These are phyloP conservation scores for Dicyrtomina minuta DNA, from an alignment of 2,888 invertebrate genomes.

Conservation along the genomic window DNA sequence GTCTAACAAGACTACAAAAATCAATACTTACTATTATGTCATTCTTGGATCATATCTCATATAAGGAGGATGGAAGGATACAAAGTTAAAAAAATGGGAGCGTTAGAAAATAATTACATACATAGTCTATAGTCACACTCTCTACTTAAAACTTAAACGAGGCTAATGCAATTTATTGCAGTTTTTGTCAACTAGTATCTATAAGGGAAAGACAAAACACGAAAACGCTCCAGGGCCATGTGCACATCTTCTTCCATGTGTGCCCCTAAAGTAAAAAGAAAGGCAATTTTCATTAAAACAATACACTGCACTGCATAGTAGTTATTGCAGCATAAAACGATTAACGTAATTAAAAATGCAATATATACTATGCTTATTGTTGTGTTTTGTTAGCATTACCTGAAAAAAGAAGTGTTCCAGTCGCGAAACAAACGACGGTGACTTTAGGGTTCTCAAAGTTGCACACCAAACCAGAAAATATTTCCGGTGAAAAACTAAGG, in stretches of 20 bases:
- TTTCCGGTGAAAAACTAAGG: background rate
- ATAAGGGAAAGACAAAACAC: background rate
- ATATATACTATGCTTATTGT: too few species aligned
- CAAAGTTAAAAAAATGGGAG: too few species aligned
- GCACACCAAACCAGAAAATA: conserved; percentile 11
- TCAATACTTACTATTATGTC: too few species aligned
- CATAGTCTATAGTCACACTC: too few species aligned
- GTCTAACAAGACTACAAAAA: too few species aligned
- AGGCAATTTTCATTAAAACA: background rate
- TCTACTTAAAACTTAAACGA: too few species aligned
- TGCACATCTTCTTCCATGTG: conserved; percentile 10
- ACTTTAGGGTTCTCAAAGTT: conserved; percentile 11
- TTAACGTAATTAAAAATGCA: background rate
- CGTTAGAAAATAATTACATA: too few species aligned
- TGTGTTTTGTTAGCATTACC: background rate
- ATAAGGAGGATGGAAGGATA: too few species aligned
- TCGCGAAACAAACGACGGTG: conserved; percentile 18
- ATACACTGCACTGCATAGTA: background rate
- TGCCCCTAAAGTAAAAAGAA: background rate
- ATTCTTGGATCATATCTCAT: too few species aligned
- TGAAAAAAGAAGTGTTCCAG: conserved; percentile 13
- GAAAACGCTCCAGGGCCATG: conserved; percentile 2
- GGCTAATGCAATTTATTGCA: too few species aligned
- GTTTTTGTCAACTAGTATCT: too few species aligned
- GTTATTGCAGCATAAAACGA: background rate